Evolutionary conservation across 2,888 invertebrate genomes (phyloP), one percentile per base, ranked within the genome.

Genomic region (Callyntrura guangdongensis): DNA sequence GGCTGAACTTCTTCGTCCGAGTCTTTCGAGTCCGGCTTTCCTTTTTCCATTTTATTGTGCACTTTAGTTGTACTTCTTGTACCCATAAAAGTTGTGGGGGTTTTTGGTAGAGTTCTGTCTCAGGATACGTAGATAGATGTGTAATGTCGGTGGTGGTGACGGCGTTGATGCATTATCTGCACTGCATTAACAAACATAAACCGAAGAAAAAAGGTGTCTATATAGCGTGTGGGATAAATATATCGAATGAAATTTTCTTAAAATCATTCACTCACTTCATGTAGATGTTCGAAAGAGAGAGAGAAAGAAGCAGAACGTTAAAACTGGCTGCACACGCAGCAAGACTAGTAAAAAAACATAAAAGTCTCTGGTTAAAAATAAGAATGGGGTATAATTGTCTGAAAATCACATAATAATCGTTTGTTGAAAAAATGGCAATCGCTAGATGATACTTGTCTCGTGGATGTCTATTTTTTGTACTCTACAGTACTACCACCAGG

Each of bases 131-230:
- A 67, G 72, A 47, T 8, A 17, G 9, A 3, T 45, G 17, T 45
- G 36, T 36, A 4, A 14, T 27, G n/a, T 12, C 36, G 27, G n/a
- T 69, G 64, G 11, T 20, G 64, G 56, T 17, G 11, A 45, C 45
- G 14, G 64, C 67, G 8, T 64, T 83, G 81, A 67, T 84, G 72
- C 84, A 84, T 84, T 84, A 64, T 64, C 84, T 84, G 84, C 84
- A 84, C 49, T 84, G 56, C 83, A 84, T 36, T 84, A 72, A 61
- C 17, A 17, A 45, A 47, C 45, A 72, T 72, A 72, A 72, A 45
- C 36, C 36, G 47, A 64, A 14, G 14, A 64, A 64, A 64, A 64
- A 64, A 20, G 2, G 9, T 64, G 64, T 12, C 1, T 25, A 1
- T 22, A 25, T 20, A 6, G 25, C 6, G 64, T 6, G 59, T 17